phyloP scores from a whole-genome alignment of 2,888 invertebrate genomes.

The Tenthredo notha region DNA sequence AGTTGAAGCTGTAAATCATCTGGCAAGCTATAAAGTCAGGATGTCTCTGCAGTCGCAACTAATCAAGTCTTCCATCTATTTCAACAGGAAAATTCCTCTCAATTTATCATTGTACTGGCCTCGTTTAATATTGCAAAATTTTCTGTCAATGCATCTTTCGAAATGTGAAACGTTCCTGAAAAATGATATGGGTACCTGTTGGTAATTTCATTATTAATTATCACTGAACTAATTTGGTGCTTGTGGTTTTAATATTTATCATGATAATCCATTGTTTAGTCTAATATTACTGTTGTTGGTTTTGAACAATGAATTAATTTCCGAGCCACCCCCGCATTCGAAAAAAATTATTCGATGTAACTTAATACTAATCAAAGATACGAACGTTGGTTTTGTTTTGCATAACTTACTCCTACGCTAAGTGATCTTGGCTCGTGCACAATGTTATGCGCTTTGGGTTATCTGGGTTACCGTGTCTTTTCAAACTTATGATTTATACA shows the following conservation, averaged over 20 bases:
- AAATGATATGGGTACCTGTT: not conserved
- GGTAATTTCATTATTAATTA: not conserved
- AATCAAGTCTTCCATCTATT: not conserved
- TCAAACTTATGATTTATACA: not conserved
- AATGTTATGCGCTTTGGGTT: conserved; percentile 13
- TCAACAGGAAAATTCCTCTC: not conserved
- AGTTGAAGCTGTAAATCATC: not conserved
- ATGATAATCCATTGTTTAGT: not conserved
- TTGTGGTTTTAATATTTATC: not conserved
- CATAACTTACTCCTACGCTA: conserved; percentile 26
- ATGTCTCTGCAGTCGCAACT: not conserved
- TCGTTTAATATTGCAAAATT: not conserved
- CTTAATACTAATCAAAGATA: not conserved
- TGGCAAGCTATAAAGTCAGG: conserved; percentile 13
- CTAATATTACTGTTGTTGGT: not conserved
- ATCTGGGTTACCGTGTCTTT: conserved; percentile 28
- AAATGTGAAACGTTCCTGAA: not conserved
- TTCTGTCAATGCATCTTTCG: not conserved
- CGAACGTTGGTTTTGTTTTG: conserved; percentile 24
- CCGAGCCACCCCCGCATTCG: not conserved
- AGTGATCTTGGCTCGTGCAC: conserved; percentile 23
- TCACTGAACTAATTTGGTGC: not conserved
- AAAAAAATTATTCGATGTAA: not conserved
- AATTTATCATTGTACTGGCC: not conserved
- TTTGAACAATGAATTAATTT: not conserved